A percentile compares a stretch with the other conserved stretches of the same genome.
Evolutionary conservation across 2,797 vertebrate genomes (phyloP).

Genomic region (Masticophis lateralis): DNA sequence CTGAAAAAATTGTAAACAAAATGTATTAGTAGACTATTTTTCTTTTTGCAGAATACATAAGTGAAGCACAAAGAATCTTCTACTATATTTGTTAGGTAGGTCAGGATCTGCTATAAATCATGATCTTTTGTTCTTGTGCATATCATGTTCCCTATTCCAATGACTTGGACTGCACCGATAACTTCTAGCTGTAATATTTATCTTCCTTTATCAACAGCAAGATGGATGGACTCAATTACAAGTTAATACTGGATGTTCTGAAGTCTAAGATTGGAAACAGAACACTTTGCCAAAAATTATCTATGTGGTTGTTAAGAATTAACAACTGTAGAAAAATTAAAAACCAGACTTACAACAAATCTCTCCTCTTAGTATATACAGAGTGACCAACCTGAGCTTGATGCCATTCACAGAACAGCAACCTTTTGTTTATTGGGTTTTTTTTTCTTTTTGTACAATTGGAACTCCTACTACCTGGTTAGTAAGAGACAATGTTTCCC

Average conservation of each 20-base stretch:
- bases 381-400: background rate
- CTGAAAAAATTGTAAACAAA: background rate
- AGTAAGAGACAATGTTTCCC: background rate
- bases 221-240: background rate
- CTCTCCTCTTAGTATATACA: background rate
- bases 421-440: background rate
- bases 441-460: background rate
- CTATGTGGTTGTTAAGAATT: background rate
- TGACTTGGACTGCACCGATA: background rate
- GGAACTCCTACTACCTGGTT: background rate
- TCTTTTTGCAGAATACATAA: background rate
- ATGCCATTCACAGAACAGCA: background rate
- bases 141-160: background rate
- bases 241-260: background rate
- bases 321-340: background rate
- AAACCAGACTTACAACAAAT: background rate
- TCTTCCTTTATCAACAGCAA: background rate
- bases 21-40: background rate
- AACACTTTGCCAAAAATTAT: background rate
- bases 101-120: background rate
- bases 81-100: background rate
- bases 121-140: background rate
- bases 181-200: background rate
- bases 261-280: background rate
- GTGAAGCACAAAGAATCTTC: background rate